Evolutionary conservation across 2,113 vertebrate genomes (phyloP).

Genomic region (Heteronetta atricapilla): DNA sequence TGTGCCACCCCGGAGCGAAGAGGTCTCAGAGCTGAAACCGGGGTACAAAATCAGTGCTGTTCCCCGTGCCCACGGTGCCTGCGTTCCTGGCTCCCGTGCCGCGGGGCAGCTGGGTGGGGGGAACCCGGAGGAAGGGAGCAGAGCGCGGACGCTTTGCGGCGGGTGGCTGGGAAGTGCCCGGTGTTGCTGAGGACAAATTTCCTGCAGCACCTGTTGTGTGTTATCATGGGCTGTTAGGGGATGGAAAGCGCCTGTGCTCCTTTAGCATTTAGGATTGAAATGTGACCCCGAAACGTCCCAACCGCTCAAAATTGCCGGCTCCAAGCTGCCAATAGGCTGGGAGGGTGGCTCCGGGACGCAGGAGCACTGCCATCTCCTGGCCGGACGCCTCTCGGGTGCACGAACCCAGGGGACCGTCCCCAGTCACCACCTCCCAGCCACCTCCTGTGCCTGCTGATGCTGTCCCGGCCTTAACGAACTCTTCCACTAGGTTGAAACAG

Average conservation of each 20-base stretch:
- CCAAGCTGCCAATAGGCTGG: background rate
- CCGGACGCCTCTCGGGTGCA: background rate
- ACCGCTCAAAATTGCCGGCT: fast-evolving
- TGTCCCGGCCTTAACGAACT: background rate
- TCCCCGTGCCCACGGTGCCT: background rate
- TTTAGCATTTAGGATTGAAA: background rate
- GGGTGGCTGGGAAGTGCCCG: background rate
- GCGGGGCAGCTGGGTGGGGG: fast-evolving
- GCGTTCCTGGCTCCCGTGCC: background rate
- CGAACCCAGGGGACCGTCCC: background rate
- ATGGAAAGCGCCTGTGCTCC: background rate
- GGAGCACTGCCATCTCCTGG: background rate
- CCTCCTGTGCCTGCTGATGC: background rate
- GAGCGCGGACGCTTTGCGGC: background rate
- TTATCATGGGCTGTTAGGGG: background rate
- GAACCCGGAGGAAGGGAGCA: background rate
- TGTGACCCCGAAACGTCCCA: background rate
- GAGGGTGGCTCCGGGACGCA: background rate
- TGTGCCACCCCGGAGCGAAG: background rate
- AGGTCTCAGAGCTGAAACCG: background rate
- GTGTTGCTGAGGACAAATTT: background rate
- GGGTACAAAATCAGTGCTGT: background rate
- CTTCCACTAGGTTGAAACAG: background rate
- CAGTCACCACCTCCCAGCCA: background rate
- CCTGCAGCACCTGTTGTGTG: background rate